Evolutionary conservation across 2,113 vertebrate species (phyloP), one percentile per base, ranked within the genome.

Genomic region (Malurus elegans): DNA sequence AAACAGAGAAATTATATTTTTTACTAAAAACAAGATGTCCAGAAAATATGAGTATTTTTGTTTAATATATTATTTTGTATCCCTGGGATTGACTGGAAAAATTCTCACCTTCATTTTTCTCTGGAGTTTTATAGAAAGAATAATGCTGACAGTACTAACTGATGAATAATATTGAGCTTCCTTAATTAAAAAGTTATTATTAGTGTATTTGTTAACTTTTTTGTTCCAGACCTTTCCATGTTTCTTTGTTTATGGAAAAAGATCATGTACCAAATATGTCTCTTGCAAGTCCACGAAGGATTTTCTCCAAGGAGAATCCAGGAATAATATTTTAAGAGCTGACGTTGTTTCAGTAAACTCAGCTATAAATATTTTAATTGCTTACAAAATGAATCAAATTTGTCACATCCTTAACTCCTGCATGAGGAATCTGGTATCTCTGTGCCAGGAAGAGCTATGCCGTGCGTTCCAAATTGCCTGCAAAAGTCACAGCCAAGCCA

Each of bases 321-420:
- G 73, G 86, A 96, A 92, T 58, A 91, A 60, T 56, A 93, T 92
- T 96, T 74, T 81, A 60, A 84, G 69, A 53, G 21, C 87, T 69
- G 29, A 86, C 2, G 1, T 51, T 83, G 48, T 88, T 88, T 56
- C 74, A 94, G 69, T 20, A 8, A 94, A 88, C 28, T 69, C 57
- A 57, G 80, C 73, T 95, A 95, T 81, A 91, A 94, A 92, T 92
- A 93, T 86, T 94, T 80, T 69, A 86, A 85, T 89, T 94, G 65
- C 91, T 95, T 72, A 40, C 53, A 81, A 86, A 95, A 93, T 5
- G 0, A 81, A 81, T 60, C 31, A 58, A 74, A 84, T 91, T 67
- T 64, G 61, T 89, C 80, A 67, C n/a, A 69, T 75, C 65, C 74
- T 92, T 81, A 79, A 86, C 61, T 91, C 76, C 91, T 69, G 69